Evolutionary conservation across 2,113 vertebrate genomes (phyloP), one percentile per base, ranked within the genome.

Genomic region (Enhydra lutris): DNA sequence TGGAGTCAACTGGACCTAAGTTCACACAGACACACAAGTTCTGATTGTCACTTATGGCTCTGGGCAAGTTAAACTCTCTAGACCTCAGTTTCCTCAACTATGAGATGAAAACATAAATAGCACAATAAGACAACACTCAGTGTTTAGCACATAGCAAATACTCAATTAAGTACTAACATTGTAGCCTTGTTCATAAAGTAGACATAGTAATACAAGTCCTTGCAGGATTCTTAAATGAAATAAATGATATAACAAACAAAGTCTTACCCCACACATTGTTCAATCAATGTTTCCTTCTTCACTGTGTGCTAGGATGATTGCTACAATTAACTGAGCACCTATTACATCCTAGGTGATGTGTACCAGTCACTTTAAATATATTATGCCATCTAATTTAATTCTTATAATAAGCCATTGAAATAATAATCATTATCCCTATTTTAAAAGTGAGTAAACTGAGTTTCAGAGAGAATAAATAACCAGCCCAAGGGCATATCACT

Each of bases 401-500:
- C 69, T 55, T 81, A 76, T 52, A 93, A 83, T 55, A 86, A 97
- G 61, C 47, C 94, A 57, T 29, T 89, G 74, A 96, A 89, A 90
- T 96, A 83, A 94, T 73, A 93, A 97, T 84, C 26, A 85, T 92
- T 87, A 86, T 76, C 80, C 39, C n/a, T 94, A 86, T 87, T 95
- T 95, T 96, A 96, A 76, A 96, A 69, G 89, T 93, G 86, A 97
- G 26, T 45, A 83, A 89, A 94, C 78, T 94, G 92, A 96, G 83
- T 90, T 91, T 85, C 61, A 92, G 86, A 94, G 67, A 93, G 55
- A 92, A 91, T 78, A 96, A 87, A 91, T 74, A 93, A 93, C 47
- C 47, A 74, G 42, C 13, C 34, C 67, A 81, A 65, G 23, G 82
- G 71, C 79, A 74, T 7, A 59, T 84, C 83, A 96, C 10, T 67